Evolutionary conservation across 1,140 invertebrate species (phyloP).

Genomic region (Brachionus calyciflorus): DNA sequence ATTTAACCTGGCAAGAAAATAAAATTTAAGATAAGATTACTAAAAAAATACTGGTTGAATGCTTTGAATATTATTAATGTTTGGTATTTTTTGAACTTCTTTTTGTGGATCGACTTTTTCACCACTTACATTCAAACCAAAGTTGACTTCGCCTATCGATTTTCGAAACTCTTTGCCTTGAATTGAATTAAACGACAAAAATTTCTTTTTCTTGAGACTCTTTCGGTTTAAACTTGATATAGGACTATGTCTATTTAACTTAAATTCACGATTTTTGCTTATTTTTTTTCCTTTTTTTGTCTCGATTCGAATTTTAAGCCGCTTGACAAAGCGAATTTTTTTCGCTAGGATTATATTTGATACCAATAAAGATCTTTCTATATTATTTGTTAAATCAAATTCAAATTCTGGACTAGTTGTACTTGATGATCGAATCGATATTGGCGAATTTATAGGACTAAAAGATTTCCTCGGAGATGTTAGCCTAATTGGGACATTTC

Average conservation of each 20-base stretch:
- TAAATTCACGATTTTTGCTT: background rate
- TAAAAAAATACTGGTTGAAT: slow-evolving; percentile 20
- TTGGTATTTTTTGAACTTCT: background rate
- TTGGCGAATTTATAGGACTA: background rate
- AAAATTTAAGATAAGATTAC: background rate
- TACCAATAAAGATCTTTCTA: background rate
- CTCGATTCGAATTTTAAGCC: slow-evolving; percentile 31
- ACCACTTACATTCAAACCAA: background rate
- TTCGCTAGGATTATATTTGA: slow-evolving; percentile 9
- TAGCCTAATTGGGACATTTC: slow-evolving; percentile 23
- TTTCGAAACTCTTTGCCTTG: background rate
- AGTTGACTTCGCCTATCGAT: background rate
- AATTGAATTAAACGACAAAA: slow-evolving; percentile 2
- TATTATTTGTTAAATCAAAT: background rate
- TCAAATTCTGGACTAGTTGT: slow-evolving; percentile 3
- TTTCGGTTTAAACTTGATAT: background rate
- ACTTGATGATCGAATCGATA: background rate
- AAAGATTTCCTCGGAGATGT: background rate
- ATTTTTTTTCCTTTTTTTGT: slow-evolving; percentile 14
- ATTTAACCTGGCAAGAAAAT: too few species aligned
- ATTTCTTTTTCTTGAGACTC: background rate
- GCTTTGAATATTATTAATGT: too few species aligned
- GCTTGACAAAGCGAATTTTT: slow-evolving; percentile 32
- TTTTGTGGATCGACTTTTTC: background rate
- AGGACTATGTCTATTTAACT: background rate